Base-by-base conservation (phyloP, 2,888 invertebrate species). In the Eupithecia insigniata region DNA sequence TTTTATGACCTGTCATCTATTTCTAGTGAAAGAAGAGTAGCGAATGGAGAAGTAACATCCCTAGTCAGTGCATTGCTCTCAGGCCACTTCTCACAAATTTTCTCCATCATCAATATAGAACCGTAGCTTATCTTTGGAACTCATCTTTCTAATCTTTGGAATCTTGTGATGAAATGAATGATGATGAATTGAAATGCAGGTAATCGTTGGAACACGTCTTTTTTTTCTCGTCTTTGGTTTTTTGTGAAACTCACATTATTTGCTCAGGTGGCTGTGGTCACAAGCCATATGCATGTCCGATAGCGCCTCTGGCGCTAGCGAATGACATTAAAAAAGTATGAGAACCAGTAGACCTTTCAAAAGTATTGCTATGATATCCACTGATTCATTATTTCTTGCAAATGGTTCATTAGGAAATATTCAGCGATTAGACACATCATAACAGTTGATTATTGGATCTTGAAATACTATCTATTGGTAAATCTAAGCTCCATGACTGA, bases 271-370 rank as follows among this genome's bases (percentile, higher is more conserved):
- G 30, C n/a, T 18, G 18, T 28, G 34, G 12, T 4, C 62, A 62
- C n/a, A n/a, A 34, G 34, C 62, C 62, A n/a, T 62, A 62, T 62
- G 34, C 2, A 34, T 3, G 36, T 22, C 32, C 26, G 22, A 64
- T 34, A 64, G n/a, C 84, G 87, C 88, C 86, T 76, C 85, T 78
- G 83, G 86, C 85, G 82, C 82, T 85, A 86, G 81, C 86, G 83
- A 90, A 87, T 92, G 93, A 91, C 91, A 92, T 93, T 93, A 92
- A 90, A 90, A 62, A 89, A 90, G 84, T 92, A 90, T 93, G 93
- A 90, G 93, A 93, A 91, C 87, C 75, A 70, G 70, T 79, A 90
- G 91, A 93, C 93, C 93, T 93, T 93, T 93, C 77, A 82, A 81
- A 84, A 82, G 73, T 81, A 81, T 86, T 83, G 83, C 84, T 88